Conservation (phyloP, 1,140 invertebrate species). For the Drosophila pallidifrons region DNA sequence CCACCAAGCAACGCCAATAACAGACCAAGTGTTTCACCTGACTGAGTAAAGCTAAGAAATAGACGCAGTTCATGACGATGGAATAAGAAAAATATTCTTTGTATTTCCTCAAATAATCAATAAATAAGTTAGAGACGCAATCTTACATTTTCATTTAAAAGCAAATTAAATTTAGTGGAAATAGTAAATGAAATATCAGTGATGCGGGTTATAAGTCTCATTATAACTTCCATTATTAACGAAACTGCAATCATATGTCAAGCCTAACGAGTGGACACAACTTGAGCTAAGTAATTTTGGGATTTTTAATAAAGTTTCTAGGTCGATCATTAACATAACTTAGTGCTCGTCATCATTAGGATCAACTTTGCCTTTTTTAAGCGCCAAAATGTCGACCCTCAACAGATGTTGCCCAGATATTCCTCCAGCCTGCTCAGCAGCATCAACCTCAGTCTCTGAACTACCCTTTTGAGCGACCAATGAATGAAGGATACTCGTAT, state of each 20-base stretch:
- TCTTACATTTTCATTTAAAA: no score
- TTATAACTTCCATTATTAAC: no score
- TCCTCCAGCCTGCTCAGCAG: neutral
- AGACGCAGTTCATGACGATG: no score
- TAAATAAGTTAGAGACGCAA: no score
- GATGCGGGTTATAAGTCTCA: slow-evolving; percentile 19
- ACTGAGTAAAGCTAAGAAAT: no score
- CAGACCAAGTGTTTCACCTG: no score
- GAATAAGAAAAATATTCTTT: no score
- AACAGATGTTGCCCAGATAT: slow-evolving; percentile 65
- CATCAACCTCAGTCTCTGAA: slow-evolving; percentile 45
- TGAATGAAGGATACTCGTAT: slow-evolving; percentile 42
- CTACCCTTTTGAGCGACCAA: slow-evolving; percentile 60
- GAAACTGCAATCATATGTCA: neutral
- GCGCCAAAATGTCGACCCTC: slow-evolving; percentile 57
- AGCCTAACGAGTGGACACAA: slow-evolving; percentile 26
- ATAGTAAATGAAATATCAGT: slow-evolving; percentile 58
- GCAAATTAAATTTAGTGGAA: slow-evolving; percentile 46
- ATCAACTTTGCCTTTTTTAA: slow-evolving; percentile 52
- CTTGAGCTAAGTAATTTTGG: slow-evolving; percentile 40
- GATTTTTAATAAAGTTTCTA: slow-evolving; percentile 68
- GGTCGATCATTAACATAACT: slow-evolving; percentile 67
- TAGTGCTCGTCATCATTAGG: slow-evolving; percentile 53
- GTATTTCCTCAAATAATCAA: no score
- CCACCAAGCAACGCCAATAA: no score